Percentiles rank a stretch among this genome's conserved stretches.
These are phyloP conservation scores for Mythimna ferrago DNA, from an alignment of 2,888 invertebrate genomes.

Conservation along the genomic window DNA sequence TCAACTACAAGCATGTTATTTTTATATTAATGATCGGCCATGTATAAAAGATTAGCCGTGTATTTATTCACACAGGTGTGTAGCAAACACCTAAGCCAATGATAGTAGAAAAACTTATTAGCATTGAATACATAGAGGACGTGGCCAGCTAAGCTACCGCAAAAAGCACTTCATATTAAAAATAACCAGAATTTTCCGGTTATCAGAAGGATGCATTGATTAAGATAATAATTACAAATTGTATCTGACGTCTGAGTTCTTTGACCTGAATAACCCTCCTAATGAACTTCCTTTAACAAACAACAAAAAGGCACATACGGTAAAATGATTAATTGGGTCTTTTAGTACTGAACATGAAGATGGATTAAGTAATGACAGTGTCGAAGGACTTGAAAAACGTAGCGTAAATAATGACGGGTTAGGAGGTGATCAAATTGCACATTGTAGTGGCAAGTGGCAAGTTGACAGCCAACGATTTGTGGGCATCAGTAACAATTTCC, in stretches of 20 bases:
- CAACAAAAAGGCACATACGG: slow-evolving; percentile 1
- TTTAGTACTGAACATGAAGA: slow-evolving; percentile 16
- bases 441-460: slow-evolving; percentile 32
- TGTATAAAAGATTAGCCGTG: slow-evolving; percentile 44
- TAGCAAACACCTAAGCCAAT: slow-evolving; percentile 25
- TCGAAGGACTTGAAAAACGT: slow-evolving; percentile 26
- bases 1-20: slow-evolving; percentile 23
- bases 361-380: slow-evolving; percentile 32
- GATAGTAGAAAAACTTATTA: slow-evolving; percentile 46
- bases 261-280: slow-evolving; percentile 5
- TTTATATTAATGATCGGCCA: slow-evolving; percentile 40
- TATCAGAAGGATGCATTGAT: slow-evolving; percentile 25
- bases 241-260: slow-evolving; percentile 6
- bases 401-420: slow-evolving; percentile 43
- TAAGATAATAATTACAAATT: slow-evolving; percentile 34
- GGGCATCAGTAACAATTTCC: slow-evolving; percentile 27
- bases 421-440: slow-evolving; percentile 38
- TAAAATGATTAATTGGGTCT: slow-evolving; percentile 15
- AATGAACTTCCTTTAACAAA: slow-evolving; percentile 1
- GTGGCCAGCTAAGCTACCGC: slow-evolving; percentile 35
- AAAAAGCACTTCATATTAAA: slow-evolving; percentile 33
- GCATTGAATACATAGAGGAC: slow-evolving; percentile 53
- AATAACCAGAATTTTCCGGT: slow-evolving; percentile 27
- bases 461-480: slow-evolving; percentile 43
- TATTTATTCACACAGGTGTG: slow-evolving; percentile 62